Evolutionary conservation across 2,113 vertebrate genomes (phyloP).

Genomic region (Tragelaphus strepsiceros): DNA sequence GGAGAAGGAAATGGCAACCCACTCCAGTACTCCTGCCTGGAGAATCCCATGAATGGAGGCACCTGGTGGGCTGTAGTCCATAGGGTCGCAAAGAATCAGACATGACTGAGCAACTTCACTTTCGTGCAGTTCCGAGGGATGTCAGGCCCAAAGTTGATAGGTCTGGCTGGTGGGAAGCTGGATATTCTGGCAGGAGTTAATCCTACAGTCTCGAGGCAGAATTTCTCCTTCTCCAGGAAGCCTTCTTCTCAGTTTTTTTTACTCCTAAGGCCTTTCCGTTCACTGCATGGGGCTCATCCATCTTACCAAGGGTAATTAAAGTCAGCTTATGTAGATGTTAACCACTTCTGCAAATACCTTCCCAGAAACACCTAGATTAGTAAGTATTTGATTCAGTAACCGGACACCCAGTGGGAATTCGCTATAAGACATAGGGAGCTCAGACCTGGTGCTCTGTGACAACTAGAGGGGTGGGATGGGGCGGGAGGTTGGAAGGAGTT

Average conservation of each 20-base stretch:
- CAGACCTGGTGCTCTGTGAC: background rate
- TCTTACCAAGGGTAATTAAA: background rate
- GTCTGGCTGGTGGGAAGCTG: background rate
- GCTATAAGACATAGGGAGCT: background rate
- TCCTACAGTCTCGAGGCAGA: background rate
- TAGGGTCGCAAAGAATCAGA: background rate
- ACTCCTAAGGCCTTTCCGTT: background rate
- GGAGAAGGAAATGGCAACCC: background rate
- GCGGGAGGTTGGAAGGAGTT: background rate
- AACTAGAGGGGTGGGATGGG: background rate
- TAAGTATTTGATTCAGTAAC: background rate
- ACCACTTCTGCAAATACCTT: background rate
- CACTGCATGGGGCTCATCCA: background rate
- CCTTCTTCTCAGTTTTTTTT: background rate
- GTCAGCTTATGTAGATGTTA: background rate
- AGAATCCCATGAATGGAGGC: background rate
- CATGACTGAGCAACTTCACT: fast-evolving
- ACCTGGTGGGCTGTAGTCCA: background rate
- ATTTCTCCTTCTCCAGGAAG: background rate
- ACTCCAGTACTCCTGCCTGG: background rate
- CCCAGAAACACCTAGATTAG: background rate
- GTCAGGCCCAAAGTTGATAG: background rate
- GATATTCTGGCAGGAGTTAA: background rate
- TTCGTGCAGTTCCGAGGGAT: background rate
- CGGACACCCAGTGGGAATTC: background rate